Evolutionary conservation across 2,797 vertebrate species (phyloP).

Genomic region (Pagetopsis macropterus): DNA sequence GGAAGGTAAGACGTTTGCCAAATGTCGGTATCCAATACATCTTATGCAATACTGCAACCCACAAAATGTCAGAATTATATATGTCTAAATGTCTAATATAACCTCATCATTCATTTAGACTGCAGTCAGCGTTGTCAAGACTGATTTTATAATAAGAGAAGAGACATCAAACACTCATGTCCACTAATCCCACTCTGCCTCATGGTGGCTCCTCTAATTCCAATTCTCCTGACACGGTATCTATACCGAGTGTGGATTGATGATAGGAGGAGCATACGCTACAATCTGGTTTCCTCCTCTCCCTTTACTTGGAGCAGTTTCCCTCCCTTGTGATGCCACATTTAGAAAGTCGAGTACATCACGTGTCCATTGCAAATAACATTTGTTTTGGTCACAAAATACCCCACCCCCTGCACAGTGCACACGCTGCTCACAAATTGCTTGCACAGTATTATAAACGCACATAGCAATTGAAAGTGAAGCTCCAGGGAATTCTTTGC

Average conservation of each 20-base stretch:
- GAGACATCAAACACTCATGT: conserved; percentile 56
- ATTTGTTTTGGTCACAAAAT: conserved; percentile 67
- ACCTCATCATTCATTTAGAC: conserved; percentile 73
- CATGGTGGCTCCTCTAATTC: conserved; percentile 69
- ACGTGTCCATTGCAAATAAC: conserved; percentile 71
- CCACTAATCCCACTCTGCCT: conserved; percentile 65
- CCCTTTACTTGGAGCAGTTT: conserved; percentile 51
- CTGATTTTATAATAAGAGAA: conserved; percentile 64
- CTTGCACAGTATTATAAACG: conserved; percentile 37
- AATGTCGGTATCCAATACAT: conserved; percentile 39
- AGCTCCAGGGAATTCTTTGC: conserved; percentile 32
- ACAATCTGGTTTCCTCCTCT: conserved; percentile 63
- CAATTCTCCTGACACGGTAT: conserved; percentile 65
- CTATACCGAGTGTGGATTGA: conserved; percentile 64
- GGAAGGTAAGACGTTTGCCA: conserved; percentile 89
- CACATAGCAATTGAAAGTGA: conserved; percentile 34
- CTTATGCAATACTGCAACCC: conserved; percentile 19
- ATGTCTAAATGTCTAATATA: conserved; percentile 54
- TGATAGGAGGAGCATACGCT: conserved; percentile 70
- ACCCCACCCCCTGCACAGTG: conserved; percentile 22
- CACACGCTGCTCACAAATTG: conserved; percentile 39
- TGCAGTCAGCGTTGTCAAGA: conserved; percentile 55
- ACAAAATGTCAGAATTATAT: conserved; percentile 13
- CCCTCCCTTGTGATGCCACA: conserved; percentile 59
- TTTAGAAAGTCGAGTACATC: conserved; percentile 61